Base-by-base conservation (phyloP, 2,888 invertebrate species). In the Thera obeliscata region DNA sequence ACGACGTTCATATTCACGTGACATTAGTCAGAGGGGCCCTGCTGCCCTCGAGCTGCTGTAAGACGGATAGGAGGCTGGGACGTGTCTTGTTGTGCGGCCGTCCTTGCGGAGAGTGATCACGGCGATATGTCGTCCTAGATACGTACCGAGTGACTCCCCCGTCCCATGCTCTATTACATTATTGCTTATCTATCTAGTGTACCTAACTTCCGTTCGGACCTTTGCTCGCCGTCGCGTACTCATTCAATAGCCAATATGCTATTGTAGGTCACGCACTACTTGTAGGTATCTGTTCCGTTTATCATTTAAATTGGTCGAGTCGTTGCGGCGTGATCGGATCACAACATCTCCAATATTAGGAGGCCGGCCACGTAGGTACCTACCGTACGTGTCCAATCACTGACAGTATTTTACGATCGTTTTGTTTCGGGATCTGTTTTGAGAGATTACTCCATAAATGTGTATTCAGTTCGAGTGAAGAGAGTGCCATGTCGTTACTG, bases 391-490 rank as follows among this genome's bases (percentile, higher is more conserved):
- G 41, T 56, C 56, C 41, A 56, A 56, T 56, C 38, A 12, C 38
- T 56, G 56, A 22, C 12, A 41, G 12, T 12, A 41, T 56, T 41
- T 12, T 41, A 56, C 56, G 56, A 41, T 56, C 56, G 41, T n/a
- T 22, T 41, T 12, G 56, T 56, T 41, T 55, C 55, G 38, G 22
- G 33, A 46, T 46, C 33, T 57, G 57, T 46, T 56, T 56, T 41
- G 56, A 38, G 7, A 56, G 41, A 56, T 56, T 7, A 12, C 56
- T 38, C 41, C 38, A 56, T 56, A 41, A 56, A 56, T 56, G n/a
- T 38, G 41, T n/a, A 12, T 56, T 41, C 12, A 12, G 22, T 12
- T 56, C 54, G 35, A 54, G 35, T 35, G 35, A 8, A 2, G 7
- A 8, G 43, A 46, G 7, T 46, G 9, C 2, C 43, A 9, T 7